Base-by-base conservation (phyloP, 2,888 invertebrate species). In the Nasonovia ribisnigri region DNA sequence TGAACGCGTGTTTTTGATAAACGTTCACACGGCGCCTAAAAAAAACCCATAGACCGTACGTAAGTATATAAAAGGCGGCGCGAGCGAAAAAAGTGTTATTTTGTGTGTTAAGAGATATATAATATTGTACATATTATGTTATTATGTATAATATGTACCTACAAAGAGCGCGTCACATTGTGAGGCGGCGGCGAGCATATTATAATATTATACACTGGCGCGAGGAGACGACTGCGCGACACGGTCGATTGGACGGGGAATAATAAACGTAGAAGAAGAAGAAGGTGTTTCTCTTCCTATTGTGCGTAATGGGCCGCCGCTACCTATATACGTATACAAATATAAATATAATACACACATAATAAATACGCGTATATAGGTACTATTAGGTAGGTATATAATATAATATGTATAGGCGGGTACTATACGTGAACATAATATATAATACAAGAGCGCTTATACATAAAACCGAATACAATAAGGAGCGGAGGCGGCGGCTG, bases 231-330 rank as follows among this genome's bases (percentile, higher is more conserved):
- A 57, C 84, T 84, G 29, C 20, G 86, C 84, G 87, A 90, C 90
- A 87, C 93, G 93, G 93, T 93, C 93, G 93, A 93, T 93, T 93
- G 93, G 93, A 93, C 93, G 36, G 90, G 51, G 90, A 92, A 88
- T 67, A 77, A 77, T 77, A 36, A 77, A 77, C 77, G 77, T 36
- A 77, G 46, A 46, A 46, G 46, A 46, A 46, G 57, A 36, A 91
- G 67, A 88, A 92, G 88, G 92, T 92, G 88, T 92, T 88, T 88
- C 92, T 92, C 88, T 43, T 92, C 92, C 88, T 88, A 92, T 92
- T 92, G 92, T 92, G 77, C 92, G 88, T 92, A 92, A 92, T 92
- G 92, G 88, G 88, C 88, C 77, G 88, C 92, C 88, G 88, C 92
- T 87, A 60, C 42, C 29, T 86, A 87, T n/a, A 48, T n/a, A 24